Evolutionary conservation across 2,797 vertebrate genomes (phyloP).

Genomic region (Pseudochromis fuscus): DNA sequence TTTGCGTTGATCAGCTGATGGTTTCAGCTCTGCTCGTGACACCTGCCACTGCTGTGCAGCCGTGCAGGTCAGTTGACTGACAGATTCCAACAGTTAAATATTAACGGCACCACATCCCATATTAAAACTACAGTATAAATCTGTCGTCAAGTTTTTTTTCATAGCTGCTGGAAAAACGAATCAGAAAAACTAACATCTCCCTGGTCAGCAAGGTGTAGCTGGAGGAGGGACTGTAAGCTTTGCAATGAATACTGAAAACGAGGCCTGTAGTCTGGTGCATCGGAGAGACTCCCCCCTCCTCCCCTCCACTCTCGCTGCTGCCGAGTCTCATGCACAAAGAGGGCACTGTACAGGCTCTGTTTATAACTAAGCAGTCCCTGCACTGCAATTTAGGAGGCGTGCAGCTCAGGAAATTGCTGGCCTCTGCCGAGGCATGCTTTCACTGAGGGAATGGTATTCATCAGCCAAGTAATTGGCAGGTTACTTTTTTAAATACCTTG

Average conservation of each 20-base stretch:
- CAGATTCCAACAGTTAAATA: constrained; percentile 26
- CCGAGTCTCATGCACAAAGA: constrained; percentile 88
- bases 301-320: constrained; percentile 58
- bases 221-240: constrained; percentile 70
- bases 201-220: constrained; percentile 64
- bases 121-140: constrained; percentile 42
- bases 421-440: constrained; percentile 91
- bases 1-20: not conserved
- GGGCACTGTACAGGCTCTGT: constrained; percentile 87
- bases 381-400: constrained; percentile 96
- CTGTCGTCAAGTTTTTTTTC: not conserved
- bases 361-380: constrained; percentile 90
- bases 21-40: not conserved
- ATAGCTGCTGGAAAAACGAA: constrained; percentile 25
- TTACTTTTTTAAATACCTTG: constrained; percentile 92
- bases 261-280: constrained; percentile 85
- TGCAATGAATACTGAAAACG: constrained; percentile 87
- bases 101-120: constrained; percentile 32
- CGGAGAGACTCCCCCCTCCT: constrained; percentile 81
- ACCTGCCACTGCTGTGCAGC: not conserved
- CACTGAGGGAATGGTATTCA: constrained; percentile 94
- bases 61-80: constrained; percentile 3
- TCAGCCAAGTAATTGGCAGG: constrained; percentile 95
- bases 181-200: constrained; percentile 49
- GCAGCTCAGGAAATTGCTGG: constrained; percentile 96